phyloP scores from a whole-genome alignment of 2,797 vertebrate species.

The Natrix natrix region DNA sequence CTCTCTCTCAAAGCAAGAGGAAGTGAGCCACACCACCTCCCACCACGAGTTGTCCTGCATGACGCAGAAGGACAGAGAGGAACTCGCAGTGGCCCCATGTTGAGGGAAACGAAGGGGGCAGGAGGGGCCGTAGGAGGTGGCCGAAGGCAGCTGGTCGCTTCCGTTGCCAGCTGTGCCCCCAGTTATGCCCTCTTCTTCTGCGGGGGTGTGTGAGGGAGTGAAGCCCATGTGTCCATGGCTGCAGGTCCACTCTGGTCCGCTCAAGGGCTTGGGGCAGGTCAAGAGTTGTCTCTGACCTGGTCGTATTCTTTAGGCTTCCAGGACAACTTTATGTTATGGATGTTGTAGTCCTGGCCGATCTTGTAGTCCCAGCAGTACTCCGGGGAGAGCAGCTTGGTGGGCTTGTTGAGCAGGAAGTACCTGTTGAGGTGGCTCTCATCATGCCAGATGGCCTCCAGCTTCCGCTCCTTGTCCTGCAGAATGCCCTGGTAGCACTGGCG shows the following conservation, averaged over 20 bases:
- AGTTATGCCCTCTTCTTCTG: not conserved
- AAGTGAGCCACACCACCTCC: not conserved
- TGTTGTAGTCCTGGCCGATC: not conserved
- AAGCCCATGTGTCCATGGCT: not conserved
- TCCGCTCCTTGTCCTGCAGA: conserved; percentile 50
- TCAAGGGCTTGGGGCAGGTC: not conserved
- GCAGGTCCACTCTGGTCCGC: not conserved
- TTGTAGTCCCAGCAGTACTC: conserved; percentile 61
- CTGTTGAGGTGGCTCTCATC: conserved; percentile 63
- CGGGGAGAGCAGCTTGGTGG: conserved; percentile 55
- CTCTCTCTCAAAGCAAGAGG: not conserved
- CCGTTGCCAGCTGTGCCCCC: not conserved
- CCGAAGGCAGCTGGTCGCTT: not conserved
- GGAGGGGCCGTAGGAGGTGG: not conserved
- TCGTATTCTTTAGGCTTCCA: conserved; percentile 10
- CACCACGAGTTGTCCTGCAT: not conserved
- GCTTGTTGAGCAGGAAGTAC: conserved; percentile 53
- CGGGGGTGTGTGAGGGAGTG: not conserved
- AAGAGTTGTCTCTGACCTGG: not conserved
- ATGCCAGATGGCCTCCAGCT: conserved; percentile 31
- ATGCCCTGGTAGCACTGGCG: conserved; percentile 58
- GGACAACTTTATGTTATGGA: conserved; percentile 39
- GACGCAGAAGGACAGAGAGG: not conserved
- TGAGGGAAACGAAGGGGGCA: not conserved
- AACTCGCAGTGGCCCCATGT: not conserved